These are phyloP conservation scores for Timema podura DNA, from an alignment of 2,888 invertebrate species.

Conservation along the genomic window DNA sequence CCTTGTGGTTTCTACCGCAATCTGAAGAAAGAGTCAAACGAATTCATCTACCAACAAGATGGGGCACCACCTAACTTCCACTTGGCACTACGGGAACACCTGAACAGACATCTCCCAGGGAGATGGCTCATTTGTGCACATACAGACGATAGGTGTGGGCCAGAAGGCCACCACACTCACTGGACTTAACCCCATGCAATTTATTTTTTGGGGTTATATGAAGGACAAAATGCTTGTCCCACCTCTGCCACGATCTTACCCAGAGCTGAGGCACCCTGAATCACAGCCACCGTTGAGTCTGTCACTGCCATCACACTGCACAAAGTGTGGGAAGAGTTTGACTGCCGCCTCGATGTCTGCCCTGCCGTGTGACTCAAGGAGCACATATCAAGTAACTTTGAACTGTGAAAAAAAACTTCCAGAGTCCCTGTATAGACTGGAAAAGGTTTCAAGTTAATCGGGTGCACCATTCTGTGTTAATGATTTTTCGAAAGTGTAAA, in stretches of 20 bases:
- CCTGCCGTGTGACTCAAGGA: constrained; percentile 8
- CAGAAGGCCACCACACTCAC: background rate
- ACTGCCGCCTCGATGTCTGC: constrained; percentile 1
- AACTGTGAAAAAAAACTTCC: constrained; percentile 7
- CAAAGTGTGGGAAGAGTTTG: constrained; percentile 6
- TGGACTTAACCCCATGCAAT: background rate
- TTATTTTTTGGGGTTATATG: constrained; percentile 3
- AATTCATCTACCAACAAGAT: constrained; percentile 11
- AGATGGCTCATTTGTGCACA: constrained; percentile 4
- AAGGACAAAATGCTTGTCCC: background rate
- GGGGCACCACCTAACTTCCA: constrained; percentile 6
- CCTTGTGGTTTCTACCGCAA: constrained; percentile 1
- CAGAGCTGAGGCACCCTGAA: background rate
- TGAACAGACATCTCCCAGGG: background rate
- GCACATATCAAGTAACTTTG: constrained; percentile 1
- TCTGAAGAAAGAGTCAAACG: background rate
- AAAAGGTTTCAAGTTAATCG: too few species aligned
- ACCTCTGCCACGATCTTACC: background rate
- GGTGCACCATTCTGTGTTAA: too few species aligned
- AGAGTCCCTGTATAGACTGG: background rate
- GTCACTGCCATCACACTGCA: background rate
- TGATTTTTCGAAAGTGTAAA: too few species aligned
- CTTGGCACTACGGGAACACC: background rate
- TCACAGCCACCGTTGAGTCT: background rate
- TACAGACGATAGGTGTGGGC: background rate